These are phyloP conservation scores for Deroplatys truncata DNA, from an alignment of 2,888 invertebrate genomes.

Conservation along the genomic window DNA sequence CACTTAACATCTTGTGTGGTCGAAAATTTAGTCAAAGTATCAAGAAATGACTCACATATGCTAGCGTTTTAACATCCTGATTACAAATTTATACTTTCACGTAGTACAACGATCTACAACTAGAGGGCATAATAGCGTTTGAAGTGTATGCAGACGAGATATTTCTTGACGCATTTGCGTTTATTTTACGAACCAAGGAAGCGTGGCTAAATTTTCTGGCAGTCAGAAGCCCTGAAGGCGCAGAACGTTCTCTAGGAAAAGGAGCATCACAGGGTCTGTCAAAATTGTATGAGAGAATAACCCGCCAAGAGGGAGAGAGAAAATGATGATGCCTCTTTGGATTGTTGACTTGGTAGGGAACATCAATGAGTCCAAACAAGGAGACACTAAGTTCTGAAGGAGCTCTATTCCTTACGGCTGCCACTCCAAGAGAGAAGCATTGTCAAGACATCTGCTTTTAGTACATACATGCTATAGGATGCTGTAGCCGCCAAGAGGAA, in stretches of 20 bases:
- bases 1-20: no score
- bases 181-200: not conserved
- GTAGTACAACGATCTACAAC: no score
- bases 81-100: no score
- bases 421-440: no score
- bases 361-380: not conserved
- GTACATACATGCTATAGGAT: not conserved
- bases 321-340: not conserved
- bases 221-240: not conserved
- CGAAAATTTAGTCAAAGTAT: no score
- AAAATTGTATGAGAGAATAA: not conserved
- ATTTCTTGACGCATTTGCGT: not conserved
- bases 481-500: not conserved
- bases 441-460: not conserved
- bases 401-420: not conserved
- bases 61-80: no score
- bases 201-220: not conserved
- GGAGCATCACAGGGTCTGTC: not conserved
- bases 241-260: not conserved
- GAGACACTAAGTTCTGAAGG: not conserved
- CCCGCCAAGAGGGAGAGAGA: not conserved
- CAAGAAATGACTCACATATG: no score
- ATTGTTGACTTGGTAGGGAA: not conserved
- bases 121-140: no score
- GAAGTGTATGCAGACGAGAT: not conserved